These are phyloP conservation scores for Muntiacus reevesi DNA, from an alignment of 2,113 vertebrate species.

Conservation along the genomic window DNA sequence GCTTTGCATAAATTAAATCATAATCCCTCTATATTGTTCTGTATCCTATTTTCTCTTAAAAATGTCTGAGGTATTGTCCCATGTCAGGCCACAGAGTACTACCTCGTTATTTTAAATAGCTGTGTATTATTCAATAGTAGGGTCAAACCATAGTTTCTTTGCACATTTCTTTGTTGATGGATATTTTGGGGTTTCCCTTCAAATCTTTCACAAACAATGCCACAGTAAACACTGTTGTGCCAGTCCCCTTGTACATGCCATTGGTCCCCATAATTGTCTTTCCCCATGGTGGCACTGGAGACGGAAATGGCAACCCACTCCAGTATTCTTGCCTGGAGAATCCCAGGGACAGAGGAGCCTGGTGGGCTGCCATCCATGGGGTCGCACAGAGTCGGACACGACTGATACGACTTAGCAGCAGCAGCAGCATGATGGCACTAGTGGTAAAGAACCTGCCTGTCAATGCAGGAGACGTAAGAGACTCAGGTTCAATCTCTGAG, in stretches of 20 bases:
- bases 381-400: neutral
- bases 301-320: neutral
- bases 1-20: neutral
- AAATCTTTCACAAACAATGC: neutral
- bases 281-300: fast-evolving
- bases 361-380: neutral
- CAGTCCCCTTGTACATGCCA: neutral
- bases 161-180: neutral
- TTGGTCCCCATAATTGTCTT: neutral
- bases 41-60: neutral
- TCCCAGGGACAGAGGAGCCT: neutral
- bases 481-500: no score
- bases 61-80: neutral
- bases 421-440: neutral
- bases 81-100: neutral
- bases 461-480: no score
- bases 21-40: neutral
- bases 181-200: neutral
- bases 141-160: neutral
- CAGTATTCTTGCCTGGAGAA: neutral
- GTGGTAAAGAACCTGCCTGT: no score
- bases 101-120: neutral
- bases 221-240: neutral
- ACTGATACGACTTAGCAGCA: no score
- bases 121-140: neutral